phyloP scores from a whole-genome alignment of 2,797 vertebrate species.

The Intellagama lesueurii region DNA sequence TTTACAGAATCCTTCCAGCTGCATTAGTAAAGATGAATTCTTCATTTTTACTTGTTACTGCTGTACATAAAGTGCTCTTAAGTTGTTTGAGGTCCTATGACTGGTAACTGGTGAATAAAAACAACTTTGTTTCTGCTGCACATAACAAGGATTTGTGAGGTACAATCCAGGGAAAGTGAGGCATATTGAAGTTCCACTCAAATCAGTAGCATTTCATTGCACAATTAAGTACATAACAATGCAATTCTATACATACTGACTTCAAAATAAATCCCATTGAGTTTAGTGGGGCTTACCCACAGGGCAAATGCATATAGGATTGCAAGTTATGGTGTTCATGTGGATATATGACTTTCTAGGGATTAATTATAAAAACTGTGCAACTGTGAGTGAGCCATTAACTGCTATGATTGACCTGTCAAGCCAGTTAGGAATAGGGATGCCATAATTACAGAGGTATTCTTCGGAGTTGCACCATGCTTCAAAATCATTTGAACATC shows the following conservation, averaged over 20 bases:
- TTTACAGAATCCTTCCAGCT: background rate
- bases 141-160: background rate
- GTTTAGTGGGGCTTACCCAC: background rate
- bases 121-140: background rate
- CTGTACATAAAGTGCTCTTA: background rate
- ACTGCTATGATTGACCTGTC: background rate
- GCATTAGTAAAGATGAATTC: background rate
- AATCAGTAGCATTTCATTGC: conserved; percentile 9
- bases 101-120: background rate
- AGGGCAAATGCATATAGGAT: background rate
- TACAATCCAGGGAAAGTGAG: background rate
- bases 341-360: background rate
- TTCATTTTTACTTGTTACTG: background rate
- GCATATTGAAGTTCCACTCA: background rate
- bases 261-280: background rate
- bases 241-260: background rate
- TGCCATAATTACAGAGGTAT: background rate
- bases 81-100: background rate
- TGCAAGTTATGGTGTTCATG: background rate
- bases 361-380: background rate
- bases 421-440: background rate
- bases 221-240: background rate
- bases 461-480: conserved; percentile 14
- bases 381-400: background rate
- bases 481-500: background rate